Evolutionary conservation across 1,140 invertebrate species (phyloP).

Genomic region (Ips typographus): DNA sequence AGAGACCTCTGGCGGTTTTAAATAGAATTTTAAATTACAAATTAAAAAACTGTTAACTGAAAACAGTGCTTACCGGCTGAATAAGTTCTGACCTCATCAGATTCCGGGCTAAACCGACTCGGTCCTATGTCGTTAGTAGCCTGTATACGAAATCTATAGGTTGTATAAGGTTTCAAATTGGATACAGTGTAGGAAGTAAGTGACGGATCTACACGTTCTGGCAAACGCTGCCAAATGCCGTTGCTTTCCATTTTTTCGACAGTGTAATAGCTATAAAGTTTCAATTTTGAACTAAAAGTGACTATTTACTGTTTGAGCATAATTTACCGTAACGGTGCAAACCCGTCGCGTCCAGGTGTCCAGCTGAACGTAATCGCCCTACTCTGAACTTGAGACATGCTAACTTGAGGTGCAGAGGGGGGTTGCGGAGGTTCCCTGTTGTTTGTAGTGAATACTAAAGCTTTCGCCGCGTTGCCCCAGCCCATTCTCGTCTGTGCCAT

Average conservation of each 20-base stretch:
- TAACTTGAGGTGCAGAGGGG: slow-evolving; percentile 82
- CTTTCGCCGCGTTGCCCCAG: slow-evolving; percentile 86
- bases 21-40: not conserved
- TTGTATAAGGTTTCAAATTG: slow-evolving; percentile 84
- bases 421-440: slow-evolving; percentile 84
- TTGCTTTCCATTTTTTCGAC: slow-evolving; percentile 85
- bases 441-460: slow-evolving; percentile 87
- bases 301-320: not conserved
- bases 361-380: slow-evolving; percentile 92
- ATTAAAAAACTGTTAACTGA: not conserved
- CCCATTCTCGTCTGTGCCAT: slow-evolving; percentile 86
- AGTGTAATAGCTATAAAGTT: slow-evolving; percentile 72
- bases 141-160: slow-evolving; percentile 91
- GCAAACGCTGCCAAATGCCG: slow-evolving; percentile 77
- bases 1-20: no score
- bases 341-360: slow-evolving; percentile 91
- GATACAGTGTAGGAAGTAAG: slow-evolving; percentile 81
- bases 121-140: slow-evolving; percentile 96
- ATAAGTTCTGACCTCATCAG: slow-evolving; percentile 82
- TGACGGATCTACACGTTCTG: slow-evolving; percentile 80
- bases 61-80: slow-evolving; percentile 64
- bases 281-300: not conserved
- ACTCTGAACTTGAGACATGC: slow-evolving; percentile 83
- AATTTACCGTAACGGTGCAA: slow-evolving; percentile 64
- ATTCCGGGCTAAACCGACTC: slow-evolving; percentile 88